Percentiles rank a stretch among this genome's conserved stretches.
phyloP scores from a whole-genome alignment of 2,113 vertebrate species.

The Erythrocercus mccallii region DNA sequence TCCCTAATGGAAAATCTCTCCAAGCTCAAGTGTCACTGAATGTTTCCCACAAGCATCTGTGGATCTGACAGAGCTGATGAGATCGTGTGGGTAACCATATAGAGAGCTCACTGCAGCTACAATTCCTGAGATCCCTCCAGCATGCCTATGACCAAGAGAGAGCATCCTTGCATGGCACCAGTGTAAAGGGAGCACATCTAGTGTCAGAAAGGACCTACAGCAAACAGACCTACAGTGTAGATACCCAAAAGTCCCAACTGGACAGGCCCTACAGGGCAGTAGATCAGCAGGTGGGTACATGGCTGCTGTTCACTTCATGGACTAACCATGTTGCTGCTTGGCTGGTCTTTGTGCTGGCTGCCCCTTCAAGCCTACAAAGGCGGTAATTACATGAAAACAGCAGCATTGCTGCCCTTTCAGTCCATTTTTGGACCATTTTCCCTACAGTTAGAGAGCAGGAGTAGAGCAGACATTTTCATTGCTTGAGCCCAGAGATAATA shows the following conservation, averaged over 20 bases:
- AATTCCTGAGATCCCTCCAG: not conserved
- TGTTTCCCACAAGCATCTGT: not conserved
- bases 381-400: not conserved
- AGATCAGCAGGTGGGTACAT: not conserved
- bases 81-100: not conserved
- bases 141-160: not conserved
- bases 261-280: not conserved
- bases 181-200: not conserved
- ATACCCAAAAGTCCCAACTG: not conserved
- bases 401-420: not conserved
- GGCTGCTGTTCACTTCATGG: not conserved
- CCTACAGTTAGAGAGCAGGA: not conserved
- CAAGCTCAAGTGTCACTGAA: not conserved
- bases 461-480: not conserved
- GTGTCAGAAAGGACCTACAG: not conserved
- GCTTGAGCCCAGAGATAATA: not conserved
- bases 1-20: not conserved
- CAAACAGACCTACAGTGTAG: not conserved
- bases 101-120: not conserved
- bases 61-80: not conserved
- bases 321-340: accelerated
- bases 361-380: not conserved
- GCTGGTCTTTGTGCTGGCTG: not conserved
- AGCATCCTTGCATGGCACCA: not conserved
- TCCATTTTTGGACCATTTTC: not conserved